Evolutionary conservation across 2,113 vertebrate genomes (phyloP).

Genomic region (Thalassoma bifasciatum): DNA sequence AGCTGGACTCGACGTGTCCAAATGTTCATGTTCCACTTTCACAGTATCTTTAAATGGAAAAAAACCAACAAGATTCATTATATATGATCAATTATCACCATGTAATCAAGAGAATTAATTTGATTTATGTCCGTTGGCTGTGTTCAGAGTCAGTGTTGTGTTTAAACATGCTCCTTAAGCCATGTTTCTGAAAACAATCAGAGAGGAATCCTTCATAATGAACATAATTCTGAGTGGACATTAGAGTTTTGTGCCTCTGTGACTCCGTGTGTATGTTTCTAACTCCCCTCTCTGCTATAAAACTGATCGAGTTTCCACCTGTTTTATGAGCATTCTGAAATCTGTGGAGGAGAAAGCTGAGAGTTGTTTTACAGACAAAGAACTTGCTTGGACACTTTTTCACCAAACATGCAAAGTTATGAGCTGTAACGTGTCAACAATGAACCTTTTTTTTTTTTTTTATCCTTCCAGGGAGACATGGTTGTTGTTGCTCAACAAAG

Average conservation of each 20-base stretch:
- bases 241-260: slow-evolving; percentile 6
- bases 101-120: background rate
- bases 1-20: slow-evolving; percentile 65
- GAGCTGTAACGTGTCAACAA: no score
- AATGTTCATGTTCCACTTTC: slow-evolving; percentile 37
- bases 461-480: no score
- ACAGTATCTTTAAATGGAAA: slow-evolving; percentile 33
- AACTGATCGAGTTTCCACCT: slow-evolving; percentile 36
- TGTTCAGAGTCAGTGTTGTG: slow-evolving; percentile 2
- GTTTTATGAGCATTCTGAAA: slow-evolving; percentile 37
- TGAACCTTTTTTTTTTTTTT: no score
- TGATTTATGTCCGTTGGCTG: slow-evolving; percentile 25
- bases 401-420: no score
- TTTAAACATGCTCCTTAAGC: slow-evolving; percentile 10
- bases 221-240: slow-evolving; percentile 13
- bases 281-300: slow-evolving; percentile 25
- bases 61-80: slow-evolving; percentile 9
- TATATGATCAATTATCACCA: background rate
- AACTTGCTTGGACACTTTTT: no score
- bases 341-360: background rate
- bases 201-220: slow-evolving; percentile 1
- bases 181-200: slow-evolving; percentile 4
- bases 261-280: slow-evolving; percentile 19
- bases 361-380: no score
- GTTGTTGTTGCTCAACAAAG: no score